phyloP scores from a whole-genome alignment of 2,888 invertebrate genomes.

The Cremastinae sp. region DNA sequence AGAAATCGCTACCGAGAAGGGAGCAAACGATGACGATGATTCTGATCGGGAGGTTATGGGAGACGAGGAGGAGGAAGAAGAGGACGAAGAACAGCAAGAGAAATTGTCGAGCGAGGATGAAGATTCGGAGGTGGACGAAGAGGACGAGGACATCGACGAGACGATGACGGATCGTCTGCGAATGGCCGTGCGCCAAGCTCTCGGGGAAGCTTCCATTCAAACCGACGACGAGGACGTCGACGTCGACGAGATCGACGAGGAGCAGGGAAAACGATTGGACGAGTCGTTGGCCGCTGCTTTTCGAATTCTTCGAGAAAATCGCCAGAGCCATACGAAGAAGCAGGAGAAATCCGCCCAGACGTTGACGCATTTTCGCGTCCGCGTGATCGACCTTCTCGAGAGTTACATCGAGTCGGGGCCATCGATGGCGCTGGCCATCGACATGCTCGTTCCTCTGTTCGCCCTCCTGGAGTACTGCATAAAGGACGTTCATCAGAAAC shows the following conservation, averaged over 20 bases:
- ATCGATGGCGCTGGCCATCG: constrained; percentile 85
- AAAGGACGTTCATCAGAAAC: constrained; percentile 86
- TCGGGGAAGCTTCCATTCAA: constrained; percentile 84
- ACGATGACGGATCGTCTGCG: constrained; percentile 87
- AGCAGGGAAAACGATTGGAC: constrained; percentile 88
- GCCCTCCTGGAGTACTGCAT: constrained; percentile 87
- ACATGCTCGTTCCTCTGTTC: constrained; percentile 86
- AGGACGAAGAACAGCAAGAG: constrained; percentile 75
- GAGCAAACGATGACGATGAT: constrained; percentile 68
- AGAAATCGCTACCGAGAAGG: constrained; percentile 73
- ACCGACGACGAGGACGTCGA: constrained; percentile 87
- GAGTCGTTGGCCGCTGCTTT: constrained; percentile 89
- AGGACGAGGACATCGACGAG: constrained; percentile 83
- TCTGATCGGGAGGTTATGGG: too few species aligned
- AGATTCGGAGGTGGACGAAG: constrained; percentile 69
- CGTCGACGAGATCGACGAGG: constrained; percentile 88
- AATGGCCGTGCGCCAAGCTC: constrained; percentile 87
- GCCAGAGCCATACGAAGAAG: constrained; percentile 77
- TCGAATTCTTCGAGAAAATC: constrained; percentile 82
- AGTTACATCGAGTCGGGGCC: constrained; percentile 88
- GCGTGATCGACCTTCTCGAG: constrained; percentile 89
- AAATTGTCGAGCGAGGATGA: constrained; percentile 72
- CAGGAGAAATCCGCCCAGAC: constrained; percentile 85
- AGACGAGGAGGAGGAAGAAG: constrained; percentile 76
- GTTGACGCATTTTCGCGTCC: constrained; percentile 87